Evolutionary conservation across 2,888 invertebrate species (phyloP), one percentile per base, ranked within the genome.

Genomic region (Rotaria sp.): DNA sequence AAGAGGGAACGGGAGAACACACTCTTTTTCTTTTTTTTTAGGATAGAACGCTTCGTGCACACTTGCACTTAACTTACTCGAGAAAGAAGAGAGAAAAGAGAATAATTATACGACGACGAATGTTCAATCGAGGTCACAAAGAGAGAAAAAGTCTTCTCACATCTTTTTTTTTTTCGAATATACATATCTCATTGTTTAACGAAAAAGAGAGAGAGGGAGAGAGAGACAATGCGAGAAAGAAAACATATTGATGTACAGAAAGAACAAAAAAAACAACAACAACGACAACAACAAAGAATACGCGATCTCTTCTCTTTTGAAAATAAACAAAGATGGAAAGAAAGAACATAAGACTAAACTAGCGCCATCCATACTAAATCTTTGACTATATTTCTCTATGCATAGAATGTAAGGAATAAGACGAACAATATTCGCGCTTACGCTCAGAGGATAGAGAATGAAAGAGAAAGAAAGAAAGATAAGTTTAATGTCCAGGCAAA

Each of bases 81-180:
- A 67, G 67, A 67, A 67, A 35, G 35, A 67, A 52, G 52, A 52
- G 52, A 52, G 52, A 52, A 67, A 67, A 67, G 67, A 67, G 67
- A 67, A 67, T 67, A 67, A 67, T 35, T 67, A 67, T 67, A 35
- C 67, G 67, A 67, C 67, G 67, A 67, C 67, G 67, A 67, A 67
- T 67, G 67, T 67, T 67, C 67, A 67, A 67, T 67, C 67, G 67
- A 67, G 67, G 67, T 67, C 67, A 67, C 35, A 67, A 67, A 67
- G 35, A 67, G 67, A 67, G 67, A 35, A 67, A 30, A 35, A 67
- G 67, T 67, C 67, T 67, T 67, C 67, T 38, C 15, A 35, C 30
- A 67, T 67, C 67, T 35, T 67, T 67, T 67, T 59, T n/a, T 67
- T 67, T 67, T 67, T 30, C 35, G 67, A 67, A 21, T 67, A 67